Base-by-base conservation (phyloP, 2,113 vertebrate species). In the Lucifuga dentata region DNA sequence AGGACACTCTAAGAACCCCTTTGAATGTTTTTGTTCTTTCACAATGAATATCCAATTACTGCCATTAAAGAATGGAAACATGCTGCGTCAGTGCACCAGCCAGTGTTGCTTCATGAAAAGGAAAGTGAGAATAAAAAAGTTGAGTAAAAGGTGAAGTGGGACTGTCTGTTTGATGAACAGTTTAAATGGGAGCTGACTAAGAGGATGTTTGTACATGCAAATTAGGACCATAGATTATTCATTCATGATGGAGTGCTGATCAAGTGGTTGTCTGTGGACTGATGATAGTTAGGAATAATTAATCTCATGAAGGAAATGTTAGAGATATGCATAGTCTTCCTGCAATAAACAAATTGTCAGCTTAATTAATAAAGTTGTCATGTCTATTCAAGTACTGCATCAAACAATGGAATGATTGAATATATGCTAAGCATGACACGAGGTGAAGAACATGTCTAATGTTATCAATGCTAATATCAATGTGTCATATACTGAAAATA, bases 251-350 rank as follows among this genome's bases (percentile, higher is more conserved):
- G 80, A 62, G 56, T 71, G 58, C 72, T 86, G 75, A 88, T 86
- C 74, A 82, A 81, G 75, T 80, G 62, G 71, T 84, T 74, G 60
- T 75, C 68, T 65, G 61, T 44, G 64, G 79, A 78, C 70, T 89
- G 77, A 90, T 86, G 85, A 80, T 56, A 58, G 21, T 70, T 65
- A 45, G 57, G 56, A 69, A 81, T 87, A 90, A 90, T 91, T 89
- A 86, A 76, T 56, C 58, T 70, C 61, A 84, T 58, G 56, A 71
- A 71, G 65, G 69, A 79, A 86, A 86, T 63, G 72, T 84, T 73
- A 60, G 56, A 66, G 62, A 49, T 39, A 65, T 61, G 48, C 64
- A 73, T 63, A 73, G 81, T 87, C 58, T 61, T 51, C 57, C 60
- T 68, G 33, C 51, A 70, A 60, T 76, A 52, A 70, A 72, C 56